Base-by-base conservation (phyloP, 2,113 vertebrate species). In the Rhea pennata region DNA sequence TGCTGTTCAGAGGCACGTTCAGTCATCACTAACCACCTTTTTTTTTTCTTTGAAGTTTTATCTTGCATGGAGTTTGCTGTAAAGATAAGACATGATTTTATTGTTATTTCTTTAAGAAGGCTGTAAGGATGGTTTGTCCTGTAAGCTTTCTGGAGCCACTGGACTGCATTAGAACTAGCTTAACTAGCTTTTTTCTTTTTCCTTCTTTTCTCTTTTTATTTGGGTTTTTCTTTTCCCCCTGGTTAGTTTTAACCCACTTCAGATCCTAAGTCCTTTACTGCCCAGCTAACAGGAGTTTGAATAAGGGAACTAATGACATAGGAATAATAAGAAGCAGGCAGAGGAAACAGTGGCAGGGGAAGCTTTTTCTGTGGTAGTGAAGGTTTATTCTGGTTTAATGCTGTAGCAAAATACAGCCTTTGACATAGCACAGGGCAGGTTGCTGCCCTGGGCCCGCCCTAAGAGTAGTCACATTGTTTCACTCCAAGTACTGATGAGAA, bases 241-340 rank as follows among this genome's bases (percentile, higher is more conserved):
- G 26, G 6, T 88, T 39, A 46, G 6, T 70, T 96, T 81, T 94
- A 90, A 74, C 29, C 78, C 33, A 65, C 36, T 93, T 94, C 16
- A 83, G 54, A 79, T 46, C 40, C 19, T 16, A 58, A 81, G 46
- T 36, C 53, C 53, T 85, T 89, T 82, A 58, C 59, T 78, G 44
- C 44, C 61, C 40, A 76, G 66, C 62, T 84, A 58, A 62, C 29
- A 56, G 70, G 48, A 91, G 42, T 22, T 5, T 82, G 84, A 40
- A 67, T 84, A 87, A 93, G 87, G 31, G 84, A 88, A 42, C 61
- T 89, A 91, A 79, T 61, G 86, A 79, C 51, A 27, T 89, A 66
- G 62, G n/a, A 67, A 76, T 69, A 91, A 95, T 74, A 87, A 72
- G 73, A 50, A 82, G 62, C 24, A 85, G 36, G 40, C 70, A 66